Conservation (phyloP, 23 tunicate species). For the Halocynthia aurantium region DNA sequence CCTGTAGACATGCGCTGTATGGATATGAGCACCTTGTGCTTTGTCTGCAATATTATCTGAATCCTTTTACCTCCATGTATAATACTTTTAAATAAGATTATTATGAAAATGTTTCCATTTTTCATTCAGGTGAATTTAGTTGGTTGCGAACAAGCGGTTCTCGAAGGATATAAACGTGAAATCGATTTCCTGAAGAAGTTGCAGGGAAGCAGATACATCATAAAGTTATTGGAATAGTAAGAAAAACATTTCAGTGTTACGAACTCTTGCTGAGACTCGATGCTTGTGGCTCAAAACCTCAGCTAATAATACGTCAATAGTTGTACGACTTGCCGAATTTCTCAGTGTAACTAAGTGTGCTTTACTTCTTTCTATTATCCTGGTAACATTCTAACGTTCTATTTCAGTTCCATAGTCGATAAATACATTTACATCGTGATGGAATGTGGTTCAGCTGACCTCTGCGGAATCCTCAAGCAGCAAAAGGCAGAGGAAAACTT, state of each 20-base stretch:
- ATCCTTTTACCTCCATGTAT: too few species aligned
- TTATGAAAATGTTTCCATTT: background rate
- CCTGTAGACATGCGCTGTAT: too few species aligned
- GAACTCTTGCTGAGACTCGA: too few species aligned
- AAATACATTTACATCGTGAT: conserved; percentile 38
- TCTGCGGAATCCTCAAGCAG: conserved; percentile 39
- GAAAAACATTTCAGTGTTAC: too few species aligned
- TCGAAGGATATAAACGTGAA: conserved; percentile 60
- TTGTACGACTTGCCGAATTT: too few species aligned
- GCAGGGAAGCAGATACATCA: conserved; percentile 51
- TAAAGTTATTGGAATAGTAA: conserved; percentile 60
- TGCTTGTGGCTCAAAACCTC: too few species aligned
- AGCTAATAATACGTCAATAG: too few species aligned
- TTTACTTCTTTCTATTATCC: background rate
- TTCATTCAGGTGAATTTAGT: conserved; percentile 24
- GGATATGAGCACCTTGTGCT: too few species aligned
- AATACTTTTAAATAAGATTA: too few species aligned
- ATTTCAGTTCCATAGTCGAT: conserved; percentile 27
- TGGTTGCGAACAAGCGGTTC: conserved; percentile 38
- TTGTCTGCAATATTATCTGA: too few species aligned
- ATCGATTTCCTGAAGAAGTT: conserved; percentile 50
- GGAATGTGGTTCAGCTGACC: conserved; percentile 73
- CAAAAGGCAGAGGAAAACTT: conserved; percentile 14
- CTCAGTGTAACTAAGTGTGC: too few species aligned
- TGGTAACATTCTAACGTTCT: background rate